Evolutionary conservation across 2,888 invertebrate species (phyloP).

Genomic region (Tricholauxania praeusta): DNA sequence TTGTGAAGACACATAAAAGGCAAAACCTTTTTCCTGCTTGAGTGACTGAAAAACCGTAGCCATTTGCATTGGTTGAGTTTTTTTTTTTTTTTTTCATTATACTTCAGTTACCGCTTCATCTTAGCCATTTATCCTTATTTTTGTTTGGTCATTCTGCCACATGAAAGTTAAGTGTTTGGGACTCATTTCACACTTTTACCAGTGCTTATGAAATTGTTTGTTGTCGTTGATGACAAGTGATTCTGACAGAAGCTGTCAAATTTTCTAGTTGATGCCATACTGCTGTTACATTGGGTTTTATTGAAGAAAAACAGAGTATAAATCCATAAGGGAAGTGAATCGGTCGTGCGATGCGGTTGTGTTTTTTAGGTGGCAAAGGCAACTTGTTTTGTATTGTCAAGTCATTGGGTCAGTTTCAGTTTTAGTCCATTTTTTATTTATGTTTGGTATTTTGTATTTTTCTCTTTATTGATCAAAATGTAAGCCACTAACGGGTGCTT

Average conservation of each 20-base stretch:
- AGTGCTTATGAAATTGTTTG: constrained; percentile 30
- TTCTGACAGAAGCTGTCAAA: constrained; percentile 20
- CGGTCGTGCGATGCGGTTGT: background rate
- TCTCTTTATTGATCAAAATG: no score
- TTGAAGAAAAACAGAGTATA: background rate
- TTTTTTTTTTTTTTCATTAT: background rate
- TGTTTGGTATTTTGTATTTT: no score
- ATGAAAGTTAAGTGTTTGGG: constrained; percentile 27
- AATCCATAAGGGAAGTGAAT: background rate
- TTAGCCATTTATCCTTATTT: constrained; percentile 1
- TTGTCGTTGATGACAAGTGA: constrained; percentile 24
- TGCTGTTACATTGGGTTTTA: background rate
- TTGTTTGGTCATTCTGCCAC: background rate
- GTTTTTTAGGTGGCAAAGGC: background rate
- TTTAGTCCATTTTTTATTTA: background rate
- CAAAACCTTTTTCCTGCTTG: background rate
- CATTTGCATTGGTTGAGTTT: background rate
- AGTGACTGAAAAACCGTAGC: background rate
- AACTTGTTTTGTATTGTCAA: constrained; percentile 8
- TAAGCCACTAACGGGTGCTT: no score
- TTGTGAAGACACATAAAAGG: background rate
- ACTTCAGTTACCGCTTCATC: background rate
- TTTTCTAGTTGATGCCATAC: background rate
- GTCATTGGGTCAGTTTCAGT: constrained; percentile 16
- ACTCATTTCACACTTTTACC: background rate